These are phyloP conservation scores for Incurvaria masculella DNA, from an alignment of 2,888 invertebrate species.

Conservation along the genomic window DNA sequence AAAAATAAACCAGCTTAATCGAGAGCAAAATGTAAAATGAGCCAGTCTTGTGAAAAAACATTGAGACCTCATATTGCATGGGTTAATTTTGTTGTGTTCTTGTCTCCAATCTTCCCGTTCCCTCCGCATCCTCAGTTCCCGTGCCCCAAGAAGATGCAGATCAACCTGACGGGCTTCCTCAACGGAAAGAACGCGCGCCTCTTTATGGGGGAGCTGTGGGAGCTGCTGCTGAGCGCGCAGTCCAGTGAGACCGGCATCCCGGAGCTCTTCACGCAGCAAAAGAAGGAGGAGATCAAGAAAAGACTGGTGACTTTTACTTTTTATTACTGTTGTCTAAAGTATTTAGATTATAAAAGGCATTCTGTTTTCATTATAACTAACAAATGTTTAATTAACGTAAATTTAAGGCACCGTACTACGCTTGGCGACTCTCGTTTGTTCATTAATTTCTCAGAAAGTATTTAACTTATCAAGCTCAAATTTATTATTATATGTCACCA, in stretches of 20 bases:
- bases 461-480: too few relatives aligned
- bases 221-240: slow-evolving; percentile 90
- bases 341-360: slow-evolving; percentile 9
- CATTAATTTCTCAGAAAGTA: too few relatives aligned
- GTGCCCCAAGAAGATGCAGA: slow-evolving; percentile 98
- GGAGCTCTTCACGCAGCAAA: slow-evolving; percentile 89
- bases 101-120: slow-evolving; percentile 41
- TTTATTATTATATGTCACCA: too few relatives aligned
- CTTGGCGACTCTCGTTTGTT: too few relatives aligned
- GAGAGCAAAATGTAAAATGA: too few relatives aligned
- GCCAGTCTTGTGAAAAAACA: neutral
- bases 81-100: slow-evolving; percentile 31
- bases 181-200: slow-evolving; percentile 96
- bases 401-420: neutral
- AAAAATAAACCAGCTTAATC: too few relatives aligned
- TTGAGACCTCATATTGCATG: neutral
- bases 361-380: neutral
- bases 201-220: slow-evolving; percentile 98
- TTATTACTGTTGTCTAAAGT: slow-evolving; percentile 7
- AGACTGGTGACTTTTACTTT: slow-evolving; percentile 66
- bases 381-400: slow-evolving; percentile 5
- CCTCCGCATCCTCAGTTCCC: slow-evolving; percentile 69
- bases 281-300: slow-evolving; percentile 94
- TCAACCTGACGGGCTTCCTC: slow-evolving; percentile 98
- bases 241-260: slow-evolving; percentile 96